A percentile compares a stretch with the other conserved stretches of the same genome.
phyloP scores from a whole-genome alignment of 2,113 vertebrate species.

The Phyllopteryx taeniolatus region DNA sequence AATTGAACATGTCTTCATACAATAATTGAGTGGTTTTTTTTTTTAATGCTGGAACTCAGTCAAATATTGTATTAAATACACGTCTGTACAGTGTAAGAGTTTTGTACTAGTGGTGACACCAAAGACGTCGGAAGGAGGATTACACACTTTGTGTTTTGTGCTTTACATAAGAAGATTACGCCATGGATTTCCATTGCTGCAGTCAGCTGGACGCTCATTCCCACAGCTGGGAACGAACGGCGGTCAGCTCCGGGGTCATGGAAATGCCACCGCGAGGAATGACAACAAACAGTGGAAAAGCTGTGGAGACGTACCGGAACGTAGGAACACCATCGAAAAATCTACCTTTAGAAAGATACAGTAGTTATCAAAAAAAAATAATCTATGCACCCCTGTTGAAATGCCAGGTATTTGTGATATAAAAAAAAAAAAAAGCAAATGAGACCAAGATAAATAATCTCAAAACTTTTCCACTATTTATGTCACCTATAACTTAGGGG shows the following conservation, averaged over 20 bases:
- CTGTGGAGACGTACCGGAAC: background rate
- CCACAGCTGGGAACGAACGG: constrained; percentile 39
- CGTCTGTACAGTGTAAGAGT: background rate
- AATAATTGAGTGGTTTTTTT: no score
- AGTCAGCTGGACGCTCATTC: constrained; percentile 57
- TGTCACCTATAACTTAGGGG: no score
- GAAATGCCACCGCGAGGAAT: constrained; percentile 46
- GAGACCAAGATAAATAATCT: no score
- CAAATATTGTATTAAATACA: background rate
- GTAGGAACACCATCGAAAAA: background rate
- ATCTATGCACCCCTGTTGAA: background rate
- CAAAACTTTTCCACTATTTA: no score
- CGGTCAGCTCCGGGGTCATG: constrained; percentile 28
- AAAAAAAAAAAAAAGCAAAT: no score
- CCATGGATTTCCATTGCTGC: constrained; percentile 57
- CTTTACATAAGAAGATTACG: constrained; percentile 71
- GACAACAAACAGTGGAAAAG: constrained; percentile 26
- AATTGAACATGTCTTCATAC: background rate
- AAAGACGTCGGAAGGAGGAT: constrained; percentile 49
- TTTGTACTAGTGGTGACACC: constrained; percentile 21
- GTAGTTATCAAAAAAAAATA: background rate
- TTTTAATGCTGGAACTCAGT: background rate
- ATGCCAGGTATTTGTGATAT: background rate
- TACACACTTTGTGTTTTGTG: constrained; percentile 64
- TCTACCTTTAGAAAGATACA: background rate